A percentile compares a stretch with the other conserved stretches of the same genome.
phyloP scores from a whole-genome alignment of 2,888 invertebrate genomes.

The Alsophila aescularia region DNA sequence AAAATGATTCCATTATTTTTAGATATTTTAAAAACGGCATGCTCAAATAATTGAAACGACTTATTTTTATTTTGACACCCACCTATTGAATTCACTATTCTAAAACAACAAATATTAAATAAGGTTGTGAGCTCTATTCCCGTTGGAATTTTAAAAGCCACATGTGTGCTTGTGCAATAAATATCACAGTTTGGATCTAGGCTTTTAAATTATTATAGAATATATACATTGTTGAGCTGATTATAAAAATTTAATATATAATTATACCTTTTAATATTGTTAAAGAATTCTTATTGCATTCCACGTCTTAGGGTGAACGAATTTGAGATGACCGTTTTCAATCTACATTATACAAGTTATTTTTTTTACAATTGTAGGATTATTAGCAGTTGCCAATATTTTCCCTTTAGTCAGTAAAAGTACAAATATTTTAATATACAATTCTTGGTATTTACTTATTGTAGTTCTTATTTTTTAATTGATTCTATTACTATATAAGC shows the following conservation, averaged over 20 bases:
- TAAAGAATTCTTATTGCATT: constrained; percentile 86
- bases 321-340: constrained; percentile 84
- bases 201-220: constrained; percentile 86
- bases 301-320: constrained; percentile 84
- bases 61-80: constrained; percentile 60
- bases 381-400: constrained; percentile 85
- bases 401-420: constrained; percentile 92
- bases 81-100: constrained; percentile 69
- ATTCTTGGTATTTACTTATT: constrained; percentile 85
- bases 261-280: constrained; percentile 86
- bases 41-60: constrained; percentile 62
- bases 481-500: constrained; percentile 83
- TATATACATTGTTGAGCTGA: constrained; percentile 87
- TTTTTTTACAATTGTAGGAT: constrained; percentile 83
- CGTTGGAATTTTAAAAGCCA: constrained; percentile 81
- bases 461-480: constrained; percentile 82
- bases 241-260: constrained; percentile 86
- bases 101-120: constrained; percentile 72
- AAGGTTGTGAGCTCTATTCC: constrained; percentile 85
- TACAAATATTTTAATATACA: constrained; percentile 90
- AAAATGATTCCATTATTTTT: constrained; percentile 61
- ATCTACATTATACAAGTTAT: constrained; percentile 83
- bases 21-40: constrained; percentile 60
- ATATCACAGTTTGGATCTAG: constrained; percentile 85
- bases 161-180: constrained; percentile 85